Evolutionary conservation across 2,888 invertebrate genomes (phyloP), one percentile per base, ranked within the genome.

Genomic region (Plusia festucae): DNA sequence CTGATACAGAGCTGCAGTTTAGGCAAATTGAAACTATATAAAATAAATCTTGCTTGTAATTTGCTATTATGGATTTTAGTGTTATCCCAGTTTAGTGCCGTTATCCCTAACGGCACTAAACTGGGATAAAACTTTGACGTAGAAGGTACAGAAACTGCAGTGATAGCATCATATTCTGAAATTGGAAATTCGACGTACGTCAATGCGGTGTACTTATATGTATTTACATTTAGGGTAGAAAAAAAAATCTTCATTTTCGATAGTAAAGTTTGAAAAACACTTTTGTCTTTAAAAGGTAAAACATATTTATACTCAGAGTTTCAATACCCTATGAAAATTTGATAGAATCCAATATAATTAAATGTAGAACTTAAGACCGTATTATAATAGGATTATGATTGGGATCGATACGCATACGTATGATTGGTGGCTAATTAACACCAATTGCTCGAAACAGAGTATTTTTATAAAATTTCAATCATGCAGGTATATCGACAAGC

Each of bases 11-110:
- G 65, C 65, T 78, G 79, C 76, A 78, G 79, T 82, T 85, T 79
- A 76, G 53, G 69, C 69, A 75, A 82, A 81, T 82, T 86, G 76
- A 75, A 79, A 81, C 78, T 75, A 71, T 72, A 76, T 53, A 79
- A 68, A 72, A 66, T 68, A 58, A 76, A 66, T 75, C 76, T 57
- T 22, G 24, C 56, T 55, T 65, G 68, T 73, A 68, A 68, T 78
- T 53, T 20, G 27, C 60, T 16, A 57, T 68, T 61, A 60, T 65
- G 59, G 54, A 65, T 59, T 60, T 49, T 51, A 53, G 56, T 62
- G 34, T 22, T 51, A 54, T 32, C 9, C 32, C 24, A 44, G 53
- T 16, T 40, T 53, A 59, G 44, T n/a, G n/a, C n/a, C n/a, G n/a
- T n/a, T n/a, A n/a, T n/a, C n/a, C n/a, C n/a, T n/a, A n/a, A n/a